Conservation (phyloP, 2,888 invertebrate genomes). For the Periphyllus acericola region DNA sequence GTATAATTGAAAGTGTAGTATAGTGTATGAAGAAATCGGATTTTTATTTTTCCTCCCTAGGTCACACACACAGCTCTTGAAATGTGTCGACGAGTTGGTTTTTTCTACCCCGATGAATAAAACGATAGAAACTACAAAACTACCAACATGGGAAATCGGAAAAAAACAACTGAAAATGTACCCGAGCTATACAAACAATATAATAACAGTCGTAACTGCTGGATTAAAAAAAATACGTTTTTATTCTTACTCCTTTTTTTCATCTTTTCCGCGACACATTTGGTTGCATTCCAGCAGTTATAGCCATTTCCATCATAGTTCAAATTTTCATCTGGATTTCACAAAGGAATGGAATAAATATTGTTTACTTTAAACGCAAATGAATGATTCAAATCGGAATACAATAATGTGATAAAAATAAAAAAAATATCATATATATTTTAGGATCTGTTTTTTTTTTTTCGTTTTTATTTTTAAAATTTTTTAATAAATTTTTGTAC, state of each 20-base stretch:
- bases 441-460: no score
- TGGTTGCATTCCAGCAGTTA: neutral
- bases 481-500: no score
- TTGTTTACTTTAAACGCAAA: neutral
- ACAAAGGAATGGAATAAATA: neutral
- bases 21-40: neutral
- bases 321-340: neutral
- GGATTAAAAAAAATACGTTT: slow-evolving; percentile 33
- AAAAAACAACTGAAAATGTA: slow-evolving; percentile 41
- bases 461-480: no score
- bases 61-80: neutral
- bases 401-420: neutral
- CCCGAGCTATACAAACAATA: slow-evolving; percentile 31
- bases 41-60: neutral
- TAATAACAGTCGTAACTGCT: slow-evolving; percentile 35
- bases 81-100: slow-evolving; percentile 38
- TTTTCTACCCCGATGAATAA: slow-evolving; percentile 20
- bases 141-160: slow-evolving; percentile 54
- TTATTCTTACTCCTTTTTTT: neutral
- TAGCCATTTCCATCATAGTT: neutral
- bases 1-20: slow-evolving; percentile 32
- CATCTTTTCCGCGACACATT: neutral
- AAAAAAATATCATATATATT: no score
- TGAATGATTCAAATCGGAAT: neutral
- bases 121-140: slow-evolving; percentile 54